Conservation (phyloP, 2,797 vertebrate genomes). For the Spheniscus humboldti region DNA sequence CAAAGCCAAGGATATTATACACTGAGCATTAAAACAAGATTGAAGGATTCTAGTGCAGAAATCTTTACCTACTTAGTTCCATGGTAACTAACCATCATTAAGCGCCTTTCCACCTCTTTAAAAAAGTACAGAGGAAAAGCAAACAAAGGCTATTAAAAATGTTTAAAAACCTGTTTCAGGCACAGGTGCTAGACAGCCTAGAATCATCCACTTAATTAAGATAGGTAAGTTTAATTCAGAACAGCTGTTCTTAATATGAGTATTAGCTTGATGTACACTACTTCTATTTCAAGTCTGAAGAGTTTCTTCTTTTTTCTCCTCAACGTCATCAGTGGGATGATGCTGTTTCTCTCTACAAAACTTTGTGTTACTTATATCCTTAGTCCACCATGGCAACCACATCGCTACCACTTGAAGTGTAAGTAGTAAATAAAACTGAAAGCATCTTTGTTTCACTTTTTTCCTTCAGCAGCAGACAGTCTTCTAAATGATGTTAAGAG, state of each 20-base stretch:
- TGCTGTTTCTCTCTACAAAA: not conserved
- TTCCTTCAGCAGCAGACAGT: not conserved
- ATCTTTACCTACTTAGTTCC: not conserved
- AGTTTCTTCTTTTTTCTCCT: not conserved
- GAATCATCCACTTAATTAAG: not conserved
- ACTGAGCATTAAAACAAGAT: not conserved
- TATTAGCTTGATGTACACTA: not conserved
- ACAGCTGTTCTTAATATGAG: not conserved
- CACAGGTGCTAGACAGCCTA: not conserved
- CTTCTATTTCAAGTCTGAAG: not conserved
- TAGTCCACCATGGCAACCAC: not conserved
- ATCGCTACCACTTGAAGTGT: fast-evolving
- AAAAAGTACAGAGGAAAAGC: not conserved
- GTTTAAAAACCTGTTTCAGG: not conserved
- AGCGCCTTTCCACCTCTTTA: not conserved
- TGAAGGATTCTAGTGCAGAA: not conserved
- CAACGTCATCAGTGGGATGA: fast-evolving
- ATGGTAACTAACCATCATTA: not conserved
- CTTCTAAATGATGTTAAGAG: not conserved
- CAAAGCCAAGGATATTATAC: not conserved
- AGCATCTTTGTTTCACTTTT: not conserved
- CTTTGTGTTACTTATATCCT: not conserved
- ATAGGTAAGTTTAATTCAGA: not conserved
- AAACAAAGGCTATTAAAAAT: not conserved
- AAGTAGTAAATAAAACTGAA: not conserved